Evolutionary conservation across 2,113 vertebrate genomes (phyloP), one percentile per base, ranked within the genome.

Genomic region (Setophaga coronata): DNA sequence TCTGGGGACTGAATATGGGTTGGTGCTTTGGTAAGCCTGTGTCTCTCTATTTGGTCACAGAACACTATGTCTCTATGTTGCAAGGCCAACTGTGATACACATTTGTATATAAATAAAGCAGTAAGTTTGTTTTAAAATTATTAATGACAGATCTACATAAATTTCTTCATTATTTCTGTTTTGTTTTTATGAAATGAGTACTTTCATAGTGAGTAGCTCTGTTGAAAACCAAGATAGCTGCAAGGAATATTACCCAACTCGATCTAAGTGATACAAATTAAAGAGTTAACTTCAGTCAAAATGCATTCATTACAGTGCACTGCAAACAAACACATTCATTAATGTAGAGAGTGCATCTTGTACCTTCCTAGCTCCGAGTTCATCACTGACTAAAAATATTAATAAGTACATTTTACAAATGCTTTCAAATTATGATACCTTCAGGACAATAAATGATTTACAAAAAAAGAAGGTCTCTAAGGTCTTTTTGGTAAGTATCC

Each of bases 1-100:
- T 95, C 84, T 72, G 34, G 82, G 56, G 58, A 93, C 74, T 82
- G 87, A 91, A 82, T 94, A 82, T 79, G 87, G 60, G 64, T 93
- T 4, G 20, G 34, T 86, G 78, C 26, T 94, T 89, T 93, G 87
- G 70, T 77, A 18, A 90, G 42, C 33, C 31, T 70, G 42, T 18
- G 14, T 92, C 13, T 90, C 8, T 82, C 33, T 61, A 21, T 3
- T 1, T 54, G 47, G 58, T 25, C 79, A 76, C 42, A 82, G 84
- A 83, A 66, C 29, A 70, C 16, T 94, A 88, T 72, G 74, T 58
- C 42, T 89, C 56, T 83, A 1, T 70, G 24, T 64, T 74, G 56
- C 33, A 53, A 67, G 57, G 60, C 43, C n/a, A 36, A 57, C 21
- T 48, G 25, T 78, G 60, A 42, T 38, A 28, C 20, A 25, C 9